Evolutionary conservation across 2,888 invertebrate genomes (phyloP).

Genomic region (Cosmopolites sordidus): DNA sequence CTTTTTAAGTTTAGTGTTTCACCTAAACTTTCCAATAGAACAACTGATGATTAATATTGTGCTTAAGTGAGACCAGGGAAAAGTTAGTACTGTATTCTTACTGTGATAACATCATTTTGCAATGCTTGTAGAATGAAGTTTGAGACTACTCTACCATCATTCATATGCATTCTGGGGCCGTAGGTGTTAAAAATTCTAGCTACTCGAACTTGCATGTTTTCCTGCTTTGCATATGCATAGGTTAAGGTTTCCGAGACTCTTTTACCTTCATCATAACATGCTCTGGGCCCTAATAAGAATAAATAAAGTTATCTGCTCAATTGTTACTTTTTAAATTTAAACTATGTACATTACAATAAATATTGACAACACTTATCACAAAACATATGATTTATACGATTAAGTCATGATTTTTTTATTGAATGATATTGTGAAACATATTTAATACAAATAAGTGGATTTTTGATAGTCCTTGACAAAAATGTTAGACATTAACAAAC

Average conservation of each 20-base stretch:
- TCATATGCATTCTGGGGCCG: slow-evolving; percentile 98
- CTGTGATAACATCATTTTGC: slow-evolving; percentile 90
- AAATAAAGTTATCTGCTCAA: no score
- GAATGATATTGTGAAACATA: no score
- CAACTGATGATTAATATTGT: not conserved
- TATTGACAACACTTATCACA: no score
- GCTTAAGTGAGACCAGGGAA: no score
- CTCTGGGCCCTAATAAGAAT: slow-evolving; percentile 67
- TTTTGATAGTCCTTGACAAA: no score
- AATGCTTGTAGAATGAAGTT: slow-evolving; percentile 97
- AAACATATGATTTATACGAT: no score
- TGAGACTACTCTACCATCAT: slow-evolving; percentile 96
- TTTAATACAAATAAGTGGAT: no score
- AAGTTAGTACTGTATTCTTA: slow-evolving; percentile 50
- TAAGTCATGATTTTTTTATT: no score
- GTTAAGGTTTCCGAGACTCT: slow-evolving; percentile 93
- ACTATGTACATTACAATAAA: no score
- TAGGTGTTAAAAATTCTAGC: slow-evolving; percentile 99
- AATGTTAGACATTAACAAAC: no score
- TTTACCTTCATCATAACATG: slow-evolving; percentile 99
- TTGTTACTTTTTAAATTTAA: no score
- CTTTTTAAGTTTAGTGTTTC: no score
- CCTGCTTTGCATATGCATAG: slow-evolving; percentile 97
- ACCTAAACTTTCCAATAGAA: not conserved
- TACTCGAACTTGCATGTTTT: slow-evolving; percentile 89